Conservation (phyloP, 2,797 vertebrate species). For the Balearica regulorum region DNA sequence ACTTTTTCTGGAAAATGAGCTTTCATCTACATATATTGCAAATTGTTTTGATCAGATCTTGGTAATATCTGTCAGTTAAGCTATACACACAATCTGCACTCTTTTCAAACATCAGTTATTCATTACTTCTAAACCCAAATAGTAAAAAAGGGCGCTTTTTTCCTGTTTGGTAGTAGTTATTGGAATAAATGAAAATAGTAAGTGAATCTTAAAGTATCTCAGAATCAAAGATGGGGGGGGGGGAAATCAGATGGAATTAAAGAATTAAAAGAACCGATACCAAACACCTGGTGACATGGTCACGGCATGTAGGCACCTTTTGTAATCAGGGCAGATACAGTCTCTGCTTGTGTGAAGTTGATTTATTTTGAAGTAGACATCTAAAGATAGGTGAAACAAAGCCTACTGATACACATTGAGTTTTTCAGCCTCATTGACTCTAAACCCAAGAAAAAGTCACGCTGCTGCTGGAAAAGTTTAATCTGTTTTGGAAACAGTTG, state of each 20-base stretch:
- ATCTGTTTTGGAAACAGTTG: neutral
- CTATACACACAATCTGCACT: neutral
- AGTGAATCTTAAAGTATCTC: neutral
- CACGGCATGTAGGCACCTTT: fast-evolving
- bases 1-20: neutral
- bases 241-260: neutral
- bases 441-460: neutral
- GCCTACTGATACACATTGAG: neutral
- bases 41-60: neutral
- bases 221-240: neutral
- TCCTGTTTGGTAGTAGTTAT: neutral
- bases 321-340: neutral
- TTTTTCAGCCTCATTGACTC: neutral
- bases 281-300: neutral
- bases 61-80: neutral
- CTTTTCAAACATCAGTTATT: neutral
- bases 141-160: neutral
- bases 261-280: neutral
- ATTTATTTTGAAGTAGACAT: neutral
- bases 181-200: neutral
- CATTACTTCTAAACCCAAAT: neutral
- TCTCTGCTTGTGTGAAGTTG: neutral
- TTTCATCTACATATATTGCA: neutral
- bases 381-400: neutral
- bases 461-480: neutral